These are phyloP conservation scores for Oryzias dopingdopingensis DNA, from an alignment of 2,797 vertebrate genomes.

Conservation along the genomic window DNA sequence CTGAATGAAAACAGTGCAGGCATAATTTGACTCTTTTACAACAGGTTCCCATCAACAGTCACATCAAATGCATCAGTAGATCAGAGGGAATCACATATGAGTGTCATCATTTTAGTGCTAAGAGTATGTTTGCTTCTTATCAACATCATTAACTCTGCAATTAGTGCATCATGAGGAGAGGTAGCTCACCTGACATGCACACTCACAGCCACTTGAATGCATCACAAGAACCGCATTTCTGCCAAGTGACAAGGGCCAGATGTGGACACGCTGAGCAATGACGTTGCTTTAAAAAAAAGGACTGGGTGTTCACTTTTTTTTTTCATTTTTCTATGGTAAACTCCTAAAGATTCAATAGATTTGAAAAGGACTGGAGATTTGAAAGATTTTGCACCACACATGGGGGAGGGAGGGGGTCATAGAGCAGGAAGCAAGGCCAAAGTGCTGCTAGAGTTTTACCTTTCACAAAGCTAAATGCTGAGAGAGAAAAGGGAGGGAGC, in stretches of 20 bases:
- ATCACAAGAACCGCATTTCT: constrained; percentile 46
- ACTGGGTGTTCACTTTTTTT: neutral
- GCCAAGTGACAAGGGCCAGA: constrained; percentile 67
- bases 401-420: constrained; percentile 69
- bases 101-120: constrained; percentile 27
- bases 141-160: constrained; percentile 39
- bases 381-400: constrained; percentile 44
- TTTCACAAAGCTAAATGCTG: constrained; percentile 43
- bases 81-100: constrained; percentile 34
- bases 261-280: constrained; percentile 44
- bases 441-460: constrained; percentile 30
- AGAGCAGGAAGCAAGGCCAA: constrained; percentile 59
- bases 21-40: constrained; percentile 22
- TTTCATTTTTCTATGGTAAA: neutral
- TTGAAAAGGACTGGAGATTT: constrained; percentile 24
- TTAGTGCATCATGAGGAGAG: constrained; percentile 58
- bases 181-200: constrained; percentile 56
- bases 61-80: constrained; percentile 27
- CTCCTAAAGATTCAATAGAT: constrained; percentile 21
- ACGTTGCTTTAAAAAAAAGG: too few relatives aligned
- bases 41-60: constrained; percentile 40
- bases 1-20: constrained; percentile 64
- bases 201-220: constrained; percentile 48
- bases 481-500: constrained; percentile 51
- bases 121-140: constrained; percentile 37